Percentiles rank a stretch among this genome's conserved stretches.
phyloP scores from a whole-genome alignment of 1,140 invertebrate genomes.

The Trialeurodes vaporariorum region DNA sequence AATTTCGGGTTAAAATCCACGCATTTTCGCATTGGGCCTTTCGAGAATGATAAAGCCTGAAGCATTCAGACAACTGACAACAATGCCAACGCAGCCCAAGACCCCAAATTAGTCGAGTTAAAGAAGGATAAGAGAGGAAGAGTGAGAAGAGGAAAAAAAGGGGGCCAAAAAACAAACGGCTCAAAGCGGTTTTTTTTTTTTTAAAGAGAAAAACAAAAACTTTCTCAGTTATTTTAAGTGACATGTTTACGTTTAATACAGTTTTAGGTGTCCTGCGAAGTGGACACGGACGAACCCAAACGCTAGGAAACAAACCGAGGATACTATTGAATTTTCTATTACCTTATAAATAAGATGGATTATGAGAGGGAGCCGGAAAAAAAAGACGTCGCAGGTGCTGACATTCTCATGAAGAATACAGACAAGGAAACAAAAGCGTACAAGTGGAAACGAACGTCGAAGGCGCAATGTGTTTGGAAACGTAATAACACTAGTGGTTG shows the following conservation, averaged over 20 bases:
- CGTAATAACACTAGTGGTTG: not conserved
- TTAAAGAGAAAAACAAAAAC: conserved; percentile 1
- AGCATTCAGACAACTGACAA: no score
- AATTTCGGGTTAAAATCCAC: no score
- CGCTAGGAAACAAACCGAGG: no score
- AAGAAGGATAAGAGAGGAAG: not conserved
- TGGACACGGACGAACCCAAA: not conserved
- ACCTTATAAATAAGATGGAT: not conserved
- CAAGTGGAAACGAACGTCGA: not conserved
- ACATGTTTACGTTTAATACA: no score
- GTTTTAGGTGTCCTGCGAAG: not conserved
- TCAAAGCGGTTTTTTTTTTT: not conserved
- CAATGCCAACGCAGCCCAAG: no score
- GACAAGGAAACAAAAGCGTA: not conserved
- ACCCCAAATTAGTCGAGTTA: not conserved
- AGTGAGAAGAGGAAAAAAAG: not conserved
- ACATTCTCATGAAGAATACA: not conserved
- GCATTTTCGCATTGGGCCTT: no score
- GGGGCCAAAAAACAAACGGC: not conserved
- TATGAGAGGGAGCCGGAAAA: not conserved
- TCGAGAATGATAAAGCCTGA: no score
- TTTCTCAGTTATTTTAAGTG: not conserved
- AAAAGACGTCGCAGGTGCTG: not conserved
- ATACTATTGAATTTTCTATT: not conserved
- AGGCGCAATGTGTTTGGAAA: not conserved